A percentile compares a stretch with the other conserved stretches of the same genome.
Conservation (phyloP, 2,888 invertebrate genomes). For the Limenitis arthemis region DNA sequence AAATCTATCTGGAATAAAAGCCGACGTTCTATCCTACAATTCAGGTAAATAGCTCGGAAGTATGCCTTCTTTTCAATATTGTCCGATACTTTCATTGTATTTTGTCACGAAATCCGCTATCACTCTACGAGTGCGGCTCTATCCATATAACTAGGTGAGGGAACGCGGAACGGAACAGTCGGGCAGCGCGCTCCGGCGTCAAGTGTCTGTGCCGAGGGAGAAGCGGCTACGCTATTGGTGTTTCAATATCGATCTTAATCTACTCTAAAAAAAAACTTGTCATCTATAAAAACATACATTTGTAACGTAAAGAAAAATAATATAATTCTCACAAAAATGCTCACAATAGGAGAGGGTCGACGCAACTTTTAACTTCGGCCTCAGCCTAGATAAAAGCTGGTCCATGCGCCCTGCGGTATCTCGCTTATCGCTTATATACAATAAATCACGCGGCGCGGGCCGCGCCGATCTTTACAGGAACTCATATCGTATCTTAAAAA, state of each 20-base stretch:
- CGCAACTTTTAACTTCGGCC: constrained; percentile 43
- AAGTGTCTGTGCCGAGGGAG: constrained; percentile 63
- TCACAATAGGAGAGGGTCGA: constrained; percentile 65
- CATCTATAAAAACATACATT: constrained; percentile 59
- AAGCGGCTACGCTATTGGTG: constrained; percentile 73
- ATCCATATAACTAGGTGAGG: constrained; percentile 46
- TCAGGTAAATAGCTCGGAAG: constrained; percentile 68
- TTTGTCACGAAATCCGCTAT: constrained; percentile 56
- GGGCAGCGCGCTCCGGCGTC: constrained; percentile 59
- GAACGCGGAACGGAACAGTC: constrained; percentile 32
- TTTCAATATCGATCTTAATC: constrained; percentile 70
- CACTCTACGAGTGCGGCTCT: constrained; percentile 69
- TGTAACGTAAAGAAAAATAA: constrained; percentile 63
- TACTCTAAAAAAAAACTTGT: constrained; percentile 69
- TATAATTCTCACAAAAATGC: constrained; percentile 70
- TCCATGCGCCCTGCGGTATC: constrained; percentile 43
- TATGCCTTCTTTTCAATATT: constrained; percentile 68
- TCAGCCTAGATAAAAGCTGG: constrained; percentile 29
- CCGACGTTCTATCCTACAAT: constrained; percentile 67
- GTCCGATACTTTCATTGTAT: constrained; percentile 67
- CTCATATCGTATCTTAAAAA: constrained; percentile 72
- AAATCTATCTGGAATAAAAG: constrained; percentile 71
- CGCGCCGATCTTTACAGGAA: constrained; percentile 63
- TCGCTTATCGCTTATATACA: constrained; percentile 69
- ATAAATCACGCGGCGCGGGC: constrained; percentile 38